These are phyloP conservation scores for Polypedilum vanderplanki DNA, from an alignment of 1,140 invertebrate species.

Conservation along the genomic window DNA sequence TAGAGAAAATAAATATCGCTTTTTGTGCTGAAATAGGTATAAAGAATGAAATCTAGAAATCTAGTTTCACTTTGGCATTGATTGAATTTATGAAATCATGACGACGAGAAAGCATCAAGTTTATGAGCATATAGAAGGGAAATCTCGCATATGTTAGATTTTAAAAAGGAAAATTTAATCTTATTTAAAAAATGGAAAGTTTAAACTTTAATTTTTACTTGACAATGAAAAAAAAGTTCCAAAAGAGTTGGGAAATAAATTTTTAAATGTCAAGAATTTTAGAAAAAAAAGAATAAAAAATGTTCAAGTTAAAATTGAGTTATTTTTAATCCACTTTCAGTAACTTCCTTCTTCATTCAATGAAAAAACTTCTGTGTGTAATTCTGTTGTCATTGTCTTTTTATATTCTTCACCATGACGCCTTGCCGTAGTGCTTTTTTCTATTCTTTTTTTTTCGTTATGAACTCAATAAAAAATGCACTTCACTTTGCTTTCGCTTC, in stretches of 20 bases:
- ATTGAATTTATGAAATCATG: background rate
- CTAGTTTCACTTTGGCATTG: background rate
- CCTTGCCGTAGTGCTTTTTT: background rate
- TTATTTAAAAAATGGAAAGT: background rate
- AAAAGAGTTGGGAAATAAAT: background rate
- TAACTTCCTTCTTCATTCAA: background rate
- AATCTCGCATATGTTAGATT: background rate
- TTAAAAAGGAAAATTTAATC: background rate
- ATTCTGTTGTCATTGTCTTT: constrained; percentile 14
- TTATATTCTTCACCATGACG: background rate
- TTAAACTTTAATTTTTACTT: background rate
- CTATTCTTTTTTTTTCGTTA: background rate
- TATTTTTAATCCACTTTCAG: constrained; percentile 27
- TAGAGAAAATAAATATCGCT: background rate
- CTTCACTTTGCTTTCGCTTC: too few species aligned
- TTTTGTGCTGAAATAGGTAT: background rate
- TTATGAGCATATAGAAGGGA: background rate
- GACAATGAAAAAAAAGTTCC: background rate
- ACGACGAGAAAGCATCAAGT: background rate
- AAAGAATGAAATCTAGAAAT: background rate
- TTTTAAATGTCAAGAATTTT: background rate
- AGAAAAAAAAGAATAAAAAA: background rate
- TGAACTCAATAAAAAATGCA: constrained; percentile 28
- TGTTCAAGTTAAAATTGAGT: constrained; percentile 1
- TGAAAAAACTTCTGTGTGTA: background rate